A percentile compares a stretch with the other conserved stretches of the same genome.
phyloP scores from a whole-genome alignment of 2,797 vertebrate species.

The Holocentrus rufus region DNA sequence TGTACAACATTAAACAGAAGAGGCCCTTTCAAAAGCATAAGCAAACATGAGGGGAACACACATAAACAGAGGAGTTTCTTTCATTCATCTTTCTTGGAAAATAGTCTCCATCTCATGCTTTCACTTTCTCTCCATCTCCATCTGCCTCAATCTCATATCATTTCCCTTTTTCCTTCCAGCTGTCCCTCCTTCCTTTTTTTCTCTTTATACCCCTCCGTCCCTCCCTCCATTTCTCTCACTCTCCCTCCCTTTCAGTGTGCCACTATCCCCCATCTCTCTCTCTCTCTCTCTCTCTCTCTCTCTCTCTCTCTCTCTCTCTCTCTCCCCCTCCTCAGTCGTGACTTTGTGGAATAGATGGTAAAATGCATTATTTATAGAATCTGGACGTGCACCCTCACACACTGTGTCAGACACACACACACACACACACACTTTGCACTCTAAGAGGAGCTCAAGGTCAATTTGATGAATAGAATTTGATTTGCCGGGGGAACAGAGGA shows the following conservation, averaged over 20 bases:
- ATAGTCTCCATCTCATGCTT: neutral
- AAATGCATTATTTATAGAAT: constrained; percentile 43
- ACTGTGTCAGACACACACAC: neutral
- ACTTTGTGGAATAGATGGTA: constrained; percentile 17
- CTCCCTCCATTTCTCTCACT: neutral
- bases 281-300: constrained; percentile 14
- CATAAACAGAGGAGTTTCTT: neutral
- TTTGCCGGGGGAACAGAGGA: constrained; percentile 28
- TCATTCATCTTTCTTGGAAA: neutral
- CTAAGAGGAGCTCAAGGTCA: constrained; percentile 54
- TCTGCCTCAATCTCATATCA: neutral
- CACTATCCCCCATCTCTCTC: neutral
- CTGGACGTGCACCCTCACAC: neutral
- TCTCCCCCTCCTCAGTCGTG: neutral
- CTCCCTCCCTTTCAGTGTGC: neutral
- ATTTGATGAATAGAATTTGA: constrained; percentile 54
- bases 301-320: constrained; percentile 10
- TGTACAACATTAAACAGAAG: constrained; percentile 25
- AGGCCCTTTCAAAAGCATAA: neutral
- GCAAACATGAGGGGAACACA: constrained; percentile 26
- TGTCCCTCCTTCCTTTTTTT: neutral
- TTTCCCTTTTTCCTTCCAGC: neutral
- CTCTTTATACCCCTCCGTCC: constrained; percentile 1
- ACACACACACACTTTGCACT: constrained; percentile 23
- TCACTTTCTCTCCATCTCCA: neutral